Percentiles rank a stretch among this genome's conserved stretches.
Evolutionary conservation across 1,140 invertebrate species (phyloP).

Genomic region (Drosophila neocordata): DNA sequence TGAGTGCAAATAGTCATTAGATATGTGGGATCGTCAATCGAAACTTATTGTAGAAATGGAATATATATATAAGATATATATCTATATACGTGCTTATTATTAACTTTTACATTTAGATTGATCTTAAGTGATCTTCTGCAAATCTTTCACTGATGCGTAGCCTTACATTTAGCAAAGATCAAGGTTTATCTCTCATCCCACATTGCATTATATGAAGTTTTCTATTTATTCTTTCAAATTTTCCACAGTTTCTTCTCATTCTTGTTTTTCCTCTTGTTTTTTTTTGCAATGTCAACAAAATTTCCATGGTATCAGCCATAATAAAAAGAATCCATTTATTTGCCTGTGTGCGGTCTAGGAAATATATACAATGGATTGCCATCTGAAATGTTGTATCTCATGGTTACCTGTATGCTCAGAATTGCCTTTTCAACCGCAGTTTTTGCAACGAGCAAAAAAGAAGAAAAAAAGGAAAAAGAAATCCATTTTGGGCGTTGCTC

Average conservation of each 20-base stretch:
- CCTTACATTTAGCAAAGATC: too few species aligned
- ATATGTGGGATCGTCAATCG: conserved; percentile 3
- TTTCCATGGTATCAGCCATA: conserved; percentile 60
- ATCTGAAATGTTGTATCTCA: background rate
- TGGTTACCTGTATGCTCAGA: conserved; percentile 27
- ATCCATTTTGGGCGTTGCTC: conserved; percentile 68
- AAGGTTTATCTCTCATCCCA: too few species aligned
- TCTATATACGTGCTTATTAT: too few species aligned
- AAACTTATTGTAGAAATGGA: background rate
- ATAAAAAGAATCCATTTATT: conserved; percentile 34
- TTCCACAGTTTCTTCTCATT: background rate
- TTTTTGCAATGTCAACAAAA: conserved; percentile 72
- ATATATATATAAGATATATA: too few species aligned
- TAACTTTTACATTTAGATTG: too few species aligned
- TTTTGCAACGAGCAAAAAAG: conserved; percentile 42
- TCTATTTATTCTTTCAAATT: background rate
- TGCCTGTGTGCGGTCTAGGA: conserved; percentile 68
- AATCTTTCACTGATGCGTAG: too few species aligned
- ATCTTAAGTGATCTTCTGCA: background rate
- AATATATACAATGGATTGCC: conserved; percentile 22
- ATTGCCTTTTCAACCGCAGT: conserved; percentile 28
- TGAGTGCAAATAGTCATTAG: conserved; percentile 46
- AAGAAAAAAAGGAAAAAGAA: conserved; percentile 12
- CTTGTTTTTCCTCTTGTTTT: conserved; percentile 13
- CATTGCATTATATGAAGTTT: background rate